A percentile compares a stretch with the other conserved stretches of the same genome.
phyloP scores from a whole-genome alignment of 2,113 vertebrate species.

The Rhegmatorhina hoffmannsi region DNA sequence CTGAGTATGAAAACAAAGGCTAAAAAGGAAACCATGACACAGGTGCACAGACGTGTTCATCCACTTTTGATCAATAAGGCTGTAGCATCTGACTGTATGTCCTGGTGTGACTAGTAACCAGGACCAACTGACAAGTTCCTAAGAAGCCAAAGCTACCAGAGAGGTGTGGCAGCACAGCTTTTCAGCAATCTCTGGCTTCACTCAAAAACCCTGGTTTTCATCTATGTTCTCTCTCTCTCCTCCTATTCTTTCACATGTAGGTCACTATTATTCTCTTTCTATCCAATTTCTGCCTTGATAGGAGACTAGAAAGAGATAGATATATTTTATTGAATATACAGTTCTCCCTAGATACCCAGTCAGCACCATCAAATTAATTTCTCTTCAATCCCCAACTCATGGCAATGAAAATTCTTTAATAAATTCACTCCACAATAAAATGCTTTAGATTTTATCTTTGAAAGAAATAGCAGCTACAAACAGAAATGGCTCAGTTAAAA shows the following conservation, averaged over 20 bases:
- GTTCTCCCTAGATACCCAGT: background rate
- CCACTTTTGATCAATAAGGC: background rate
- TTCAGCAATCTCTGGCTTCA: background rate
- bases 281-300: constrained; percentile 2
- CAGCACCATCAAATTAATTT: constrained; percentile 44
- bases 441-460: constrained; percentile 15
- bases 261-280: constrained; percentile 15
- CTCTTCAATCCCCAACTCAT: background rate
- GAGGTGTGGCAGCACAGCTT: constrained; percentile 6
- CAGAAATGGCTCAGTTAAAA: background rate
- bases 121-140: background rate
- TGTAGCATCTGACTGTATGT: background rate
- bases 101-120: background rate
- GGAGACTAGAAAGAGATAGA: background rate
- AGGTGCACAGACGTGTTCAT: background rate
- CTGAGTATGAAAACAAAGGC: background rate
- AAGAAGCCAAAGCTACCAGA: background rate
- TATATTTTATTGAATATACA: constrained; percentile 23
- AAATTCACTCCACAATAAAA: constrained; percentile 34
- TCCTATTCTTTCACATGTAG: background rate
- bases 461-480: background rate
- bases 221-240: background rate
- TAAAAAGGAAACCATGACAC: background rate
- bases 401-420: constrained; percentile 20
- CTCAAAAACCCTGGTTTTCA: background rate